Conservation (phyloP, 1,140 invertebrate species). For the Gryllus bimaculatus region DNA sequence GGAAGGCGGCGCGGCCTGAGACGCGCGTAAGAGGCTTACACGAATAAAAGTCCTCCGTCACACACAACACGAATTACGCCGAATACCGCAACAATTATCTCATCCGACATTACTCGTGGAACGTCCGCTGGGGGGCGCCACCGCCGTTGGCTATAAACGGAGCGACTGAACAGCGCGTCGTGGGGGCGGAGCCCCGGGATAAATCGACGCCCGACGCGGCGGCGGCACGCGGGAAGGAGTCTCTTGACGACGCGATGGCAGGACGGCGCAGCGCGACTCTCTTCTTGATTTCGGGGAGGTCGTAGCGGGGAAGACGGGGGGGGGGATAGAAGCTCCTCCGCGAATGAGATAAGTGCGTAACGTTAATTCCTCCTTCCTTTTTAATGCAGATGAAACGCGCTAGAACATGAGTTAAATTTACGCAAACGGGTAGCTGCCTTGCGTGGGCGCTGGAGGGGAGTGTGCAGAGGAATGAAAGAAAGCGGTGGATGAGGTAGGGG, state of each 20-base stretch:
- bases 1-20: no score
- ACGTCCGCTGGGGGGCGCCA: background rate
- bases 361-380: background rate
- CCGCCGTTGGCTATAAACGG: background rate
- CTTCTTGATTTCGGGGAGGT: no score
- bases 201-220: no score
- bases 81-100: background rate
- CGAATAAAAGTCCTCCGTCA: background rate
- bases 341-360: background rate
- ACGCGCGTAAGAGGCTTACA: background rate
- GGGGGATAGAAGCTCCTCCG: no score
- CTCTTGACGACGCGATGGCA: no score
- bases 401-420: background rate
- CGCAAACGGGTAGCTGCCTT: background rate
- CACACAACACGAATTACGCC: background rate
- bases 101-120: background rate
- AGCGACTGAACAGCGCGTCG: background rate
- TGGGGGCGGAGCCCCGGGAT: no score
- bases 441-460: no score
- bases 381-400: background rate
- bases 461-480: no score
- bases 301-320: no score
- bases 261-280: no score
- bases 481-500: no score
- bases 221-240: no score